Evolutionary conservation across 2,888 invertebrate genomes (phyloP).

Genomic region (Oasisia sp.): DNA sequence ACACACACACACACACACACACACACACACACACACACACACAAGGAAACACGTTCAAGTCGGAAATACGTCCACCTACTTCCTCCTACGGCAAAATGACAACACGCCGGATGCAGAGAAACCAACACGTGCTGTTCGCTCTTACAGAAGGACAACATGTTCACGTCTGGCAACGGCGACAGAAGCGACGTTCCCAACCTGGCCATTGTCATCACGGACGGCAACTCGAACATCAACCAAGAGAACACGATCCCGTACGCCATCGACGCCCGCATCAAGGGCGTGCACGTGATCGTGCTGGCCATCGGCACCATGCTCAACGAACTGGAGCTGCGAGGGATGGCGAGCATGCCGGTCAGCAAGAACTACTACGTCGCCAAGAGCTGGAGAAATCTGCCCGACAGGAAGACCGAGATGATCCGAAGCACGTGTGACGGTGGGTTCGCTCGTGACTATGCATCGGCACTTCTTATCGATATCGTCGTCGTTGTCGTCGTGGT

Average conservation of each 20-base stretch:
- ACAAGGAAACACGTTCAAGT: too few relatives aligned
- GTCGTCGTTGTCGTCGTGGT: too few relatives aligned
- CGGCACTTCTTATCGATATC: too few relatives aligned
- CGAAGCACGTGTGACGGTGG: slow-evolving; percentile 31
- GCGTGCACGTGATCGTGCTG: slow-evolving; percentile 34
- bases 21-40: too few relatives aligned
- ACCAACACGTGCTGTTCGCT: background rate
- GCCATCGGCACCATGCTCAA: slow-evolving; percentile 34
- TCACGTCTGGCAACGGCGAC: slow-evolving; percentile 38
- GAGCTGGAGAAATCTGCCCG: slow-evolving; percentile 27
- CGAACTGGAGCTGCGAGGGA: slow-evolving; percentile 31
- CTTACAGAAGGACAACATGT: slow-evolving; percentile 39
- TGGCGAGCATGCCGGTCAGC: slow-evolving; percentile 27
- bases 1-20: too few relatives aligned
- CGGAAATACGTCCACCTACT: too few relatives aligned
- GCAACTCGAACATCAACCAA: slow-evolving; percentile 53
- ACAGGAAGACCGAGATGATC: slow-evolving; percentile 25
- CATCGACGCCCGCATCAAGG: slow-evolving; percentile 29
- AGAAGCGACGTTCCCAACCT: slow-evolving; percentile 26
- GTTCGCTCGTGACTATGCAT: background rate
- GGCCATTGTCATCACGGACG: slow-evolving; percentile 41
- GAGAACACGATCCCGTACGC: slow-evolving; percentile 53
- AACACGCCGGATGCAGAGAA: background rate
- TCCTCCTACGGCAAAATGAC: too few relatives aligned
- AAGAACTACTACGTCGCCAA: slow-evolving; percentile 33